Conservation (phyloP, 2,888 invertebrate species). For the Graphium colonna region DNA sequence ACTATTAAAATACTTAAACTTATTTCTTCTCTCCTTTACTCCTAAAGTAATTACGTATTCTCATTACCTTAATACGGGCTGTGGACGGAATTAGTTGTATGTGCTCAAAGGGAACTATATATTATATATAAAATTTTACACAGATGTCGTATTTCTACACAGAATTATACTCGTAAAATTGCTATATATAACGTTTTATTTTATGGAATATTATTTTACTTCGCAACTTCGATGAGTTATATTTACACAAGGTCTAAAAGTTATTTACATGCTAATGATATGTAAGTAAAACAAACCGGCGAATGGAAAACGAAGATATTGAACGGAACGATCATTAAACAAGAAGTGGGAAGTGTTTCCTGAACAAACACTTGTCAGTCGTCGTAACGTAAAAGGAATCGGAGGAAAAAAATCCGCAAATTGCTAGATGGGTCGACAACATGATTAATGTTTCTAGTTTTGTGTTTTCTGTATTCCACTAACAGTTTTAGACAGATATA, state of each 20-base stretch:
- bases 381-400: conserved; percentile 16
- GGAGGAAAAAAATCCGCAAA: conserved; percentile 14
- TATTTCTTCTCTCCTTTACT: no score
- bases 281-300: conserved; percentile 1
- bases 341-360: conserved; percentile 17
- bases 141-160: no score
- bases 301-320: background rate
- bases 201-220: no score
- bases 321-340: conserved; percentile 16
- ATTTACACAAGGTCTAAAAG: background rate
- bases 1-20: no score
- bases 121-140: no score
- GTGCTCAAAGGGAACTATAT: no score
- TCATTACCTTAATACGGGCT: no score
- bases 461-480: conserved; percentile 5
- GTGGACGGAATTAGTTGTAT: no score
- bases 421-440: conserved; percentile 19
- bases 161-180: no score
- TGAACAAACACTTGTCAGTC: conserved; percentile 23
- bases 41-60: no score
- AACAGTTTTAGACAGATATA: background rate
- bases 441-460: conserved; percentile 16
- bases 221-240: no score
- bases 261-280: background rate
- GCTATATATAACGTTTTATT: no score